Percentiles rank a stretch among this genome's conserved stretches.
Conservation (phyloP, 2,797 vertebrate species). For the Apodemus agrarius region DNA sequence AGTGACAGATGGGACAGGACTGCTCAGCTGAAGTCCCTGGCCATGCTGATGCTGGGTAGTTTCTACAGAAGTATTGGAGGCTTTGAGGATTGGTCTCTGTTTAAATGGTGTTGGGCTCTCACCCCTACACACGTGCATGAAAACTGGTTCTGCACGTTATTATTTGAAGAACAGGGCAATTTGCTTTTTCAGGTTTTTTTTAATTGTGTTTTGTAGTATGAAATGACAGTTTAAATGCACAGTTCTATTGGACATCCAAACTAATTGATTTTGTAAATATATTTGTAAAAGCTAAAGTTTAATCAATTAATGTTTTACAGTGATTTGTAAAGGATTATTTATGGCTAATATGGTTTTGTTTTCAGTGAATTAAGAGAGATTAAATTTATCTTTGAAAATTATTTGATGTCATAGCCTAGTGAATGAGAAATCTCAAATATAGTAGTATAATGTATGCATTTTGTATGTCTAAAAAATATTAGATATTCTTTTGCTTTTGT, state of each 20-base stretch:
- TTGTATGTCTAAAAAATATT: slow-evolving; percentile 87
- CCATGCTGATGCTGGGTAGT: too few relatives aligned
- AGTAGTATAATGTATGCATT: slow-evolving; percentile 87
- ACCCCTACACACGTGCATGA: slow-evolving; percentile 61
- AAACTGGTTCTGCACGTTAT: slow-evolving; percentile 75
- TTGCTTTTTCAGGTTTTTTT: slow-evolving; percentile 78
- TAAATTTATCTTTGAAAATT: slow-evolving; percentile 88
- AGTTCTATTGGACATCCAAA: slow-evolving; percentile 85
- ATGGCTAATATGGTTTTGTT: slow-evolving; percentile 81
- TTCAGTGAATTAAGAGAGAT: slow-evolving; percentile 79
- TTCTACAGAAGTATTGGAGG: too few relatives aligned
- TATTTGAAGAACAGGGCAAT: slow-evolving; percentile 78
- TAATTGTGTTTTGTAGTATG: slow-evolving; percentile 78
- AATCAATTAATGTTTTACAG: slow-evolving; percentile 78
- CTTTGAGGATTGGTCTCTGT: slow-evolving; percentile 48
- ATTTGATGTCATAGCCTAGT: slow-evolving; percentile 86
- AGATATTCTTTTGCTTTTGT: slow-evolving; percentile 85
- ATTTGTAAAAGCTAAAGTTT: slow-evolving; percentile 81
- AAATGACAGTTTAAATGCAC: slow-evolving; percentile 81
- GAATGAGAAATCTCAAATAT: slow-evolving; percentile 79
- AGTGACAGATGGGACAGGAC: too few relatives aligned
- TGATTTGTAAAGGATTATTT: slow-evolving; percentile 85
- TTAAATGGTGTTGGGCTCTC: slow-evolving; percentile 58
- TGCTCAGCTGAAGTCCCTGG: too few relatives aligned
- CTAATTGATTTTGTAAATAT: slow-evolving; percentile 82